Conservation (phyloP, 2,888 invertebrate genomes). For the Gasteruption jaculator region DNA sequence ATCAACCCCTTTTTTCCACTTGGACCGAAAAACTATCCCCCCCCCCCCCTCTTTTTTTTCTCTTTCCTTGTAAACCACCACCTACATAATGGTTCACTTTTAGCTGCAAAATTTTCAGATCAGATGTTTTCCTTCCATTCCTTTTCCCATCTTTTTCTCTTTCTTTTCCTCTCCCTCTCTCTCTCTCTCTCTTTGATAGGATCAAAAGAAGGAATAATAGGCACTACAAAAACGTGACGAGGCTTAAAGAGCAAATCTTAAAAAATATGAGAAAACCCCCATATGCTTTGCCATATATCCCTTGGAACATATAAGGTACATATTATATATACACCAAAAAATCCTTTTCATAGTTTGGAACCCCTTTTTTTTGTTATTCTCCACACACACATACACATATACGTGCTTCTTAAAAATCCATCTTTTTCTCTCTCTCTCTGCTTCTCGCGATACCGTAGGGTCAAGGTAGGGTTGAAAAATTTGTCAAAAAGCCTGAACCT, state of each 20-base stretch:
- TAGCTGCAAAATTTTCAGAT: too few species aligned
- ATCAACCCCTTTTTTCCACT: conserved; percentile 5
- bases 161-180: too few species aligned
- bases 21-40: background rate
- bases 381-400: too few species aligned
- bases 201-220: too few species aligned
- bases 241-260: conserved; percentile 49
- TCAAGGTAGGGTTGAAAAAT: conserved; percentile 42
- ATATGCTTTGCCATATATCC: too few species aligned
- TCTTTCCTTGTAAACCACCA: too few species aligned
- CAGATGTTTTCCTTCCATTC: too few species aligned
- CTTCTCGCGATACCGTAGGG: conserved; percentile 27
- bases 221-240: conserved; percentile 44
- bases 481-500: conserved; percentile 48
- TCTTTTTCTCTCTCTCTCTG: conserved; percentile 23
- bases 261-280: conserved; percentile 49
- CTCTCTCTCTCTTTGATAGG: too few species aligned
- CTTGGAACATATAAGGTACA: too few species aligned
- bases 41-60: conserved; percentile 1
- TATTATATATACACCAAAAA: too few species aligned
- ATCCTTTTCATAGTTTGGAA: conserved; percentile 18
- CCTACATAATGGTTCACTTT: too few species aligned
- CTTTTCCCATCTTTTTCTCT: too few species aligned
- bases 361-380: conserved; percentile 43
- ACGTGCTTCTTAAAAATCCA: conserved; percentile 47